These are phyloP conservation scores for Eristalis pertinax DNA, from an alignment of 2,888 invertebrate species.

Conservation along the genomic window DNA sequence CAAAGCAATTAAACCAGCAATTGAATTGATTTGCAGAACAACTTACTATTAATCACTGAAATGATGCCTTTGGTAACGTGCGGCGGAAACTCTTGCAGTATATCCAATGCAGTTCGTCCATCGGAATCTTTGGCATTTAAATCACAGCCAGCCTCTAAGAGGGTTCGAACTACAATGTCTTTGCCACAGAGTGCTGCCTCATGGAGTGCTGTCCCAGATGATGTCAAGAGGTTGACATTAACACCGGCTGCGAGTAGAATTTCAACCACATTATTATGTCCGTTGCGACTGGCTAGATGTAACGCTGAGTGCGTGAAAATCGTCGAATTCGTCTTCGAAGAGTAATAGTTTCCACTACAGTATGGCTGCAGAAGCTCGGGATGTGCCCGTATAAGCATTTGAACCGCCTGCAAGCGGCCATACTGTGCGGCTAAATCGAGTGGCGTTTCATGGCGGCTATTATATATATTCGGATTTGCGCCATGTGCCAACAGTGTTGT, in stretches of 20 bases:
- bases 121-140: slow-evolving; percentile 89
- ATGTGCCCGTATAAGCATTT: slow-evolving; percentile 91
- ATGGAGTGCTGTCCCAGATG: slow-evolving; percentile 94
- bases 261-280: slow-evolving; percentile 92
- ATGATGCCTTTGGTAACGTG: slow-evolving; percentile 94
- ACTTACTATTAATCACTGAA: slow-evolving; percentile 90
- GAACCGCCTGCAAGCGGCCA: slow-evolving; percentile 92
- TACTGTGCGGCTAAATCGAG: slow-evolving; percentile 97
- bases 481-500: slow-evolving; percentile 90
- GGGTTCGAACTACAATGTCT: slow-evolving; percentile 91
- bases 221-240: slow-evolving; percentile 92
- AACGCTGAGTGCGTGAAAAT: slow-evolving; percentile 88
- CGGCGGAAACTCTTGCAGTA: slow-evolving; percentile 93
- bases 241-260: slow-evolving; percentile 92
- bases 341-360: slow-evolving; percentile 78
- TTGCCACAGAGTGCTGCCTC: slow-evolving; percentile 96
- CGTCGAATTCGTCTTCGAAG: not conserved
- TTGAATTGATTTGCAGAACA: too few species aligned
- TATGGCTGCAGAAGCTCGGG: slow-evolving; percentile 91
- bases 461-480: slow-evolving; percentile 94
- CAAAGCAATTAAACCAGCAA: too few species aligned
- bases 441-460: slow-evolving; percentile 94
- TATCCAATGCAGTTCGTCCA: slow-evolving; percentile 92
- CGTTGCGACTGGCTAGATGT: slow-evolving; percentile 96
- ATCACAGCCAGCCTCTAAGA: slow-evolving; percentile 92